Base-by-base conservation (phyloP, 2,888 invertebrate species). In the Pachymerium ferrugineum region DNA sequence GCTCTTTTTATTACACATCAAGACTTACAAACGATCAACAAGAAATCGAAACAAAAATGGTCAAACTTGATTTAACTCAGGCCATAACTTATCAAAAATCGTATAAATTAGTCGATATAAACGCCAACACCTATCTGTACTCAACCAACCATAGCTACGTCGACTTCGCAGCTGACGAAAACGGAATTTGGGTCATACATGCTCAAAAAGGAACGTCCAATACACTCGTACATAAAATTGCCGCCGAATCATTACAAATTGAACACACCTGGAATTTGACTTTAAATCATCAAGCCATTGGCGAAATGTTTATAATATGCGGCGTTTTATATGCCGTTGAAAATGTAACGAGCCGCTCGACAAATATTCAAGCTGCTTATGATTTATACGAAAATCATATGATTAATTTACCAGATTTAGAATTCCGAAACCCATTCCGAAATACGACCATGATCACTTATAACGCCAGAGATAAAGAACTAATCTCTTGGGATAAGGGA, bases 261-360 rank as follows among this genome's bases (percentile, higher is more conserved):
- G 88, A 90, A 79, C 90, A 91, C 81, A 89, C 90, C 73, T 94
- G 94, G 90, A 94, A 94, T 80, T 90, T 95, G 76, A 92, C 91
- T 35, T 84, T 94, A 74, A 90, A 92, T 82, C 93, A 96, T 82
- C 90, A 89, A 80, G 91, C 90, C 83, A 92, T 93, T 33, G 96
- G 96, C 0, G 97, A 98, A 84, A 97, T 96, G 90, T 98, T 98
- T 82, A 90, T 99, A 78, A 93, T 94, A 1, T 97, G 97, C 79
- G 98, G 98, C 0, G 94, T 97, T 8, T 84, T 99, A 22, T 99
- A 99, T 83, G 94, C 94, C 0, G 88, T 99, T 31, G 92, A 94
- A 81, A 93, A 92, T 72, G 89, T 91, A 3, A 90, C 89, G 0
- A 91, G 91, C 28, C 85, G 89, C n/a, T 90, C 89, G 77, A 93